These are phyloP conservation scores for Clarias macrocephalus DNA, from an alignment of 2,113 vertebrate species.

Conservation along the genomic window DNA sequence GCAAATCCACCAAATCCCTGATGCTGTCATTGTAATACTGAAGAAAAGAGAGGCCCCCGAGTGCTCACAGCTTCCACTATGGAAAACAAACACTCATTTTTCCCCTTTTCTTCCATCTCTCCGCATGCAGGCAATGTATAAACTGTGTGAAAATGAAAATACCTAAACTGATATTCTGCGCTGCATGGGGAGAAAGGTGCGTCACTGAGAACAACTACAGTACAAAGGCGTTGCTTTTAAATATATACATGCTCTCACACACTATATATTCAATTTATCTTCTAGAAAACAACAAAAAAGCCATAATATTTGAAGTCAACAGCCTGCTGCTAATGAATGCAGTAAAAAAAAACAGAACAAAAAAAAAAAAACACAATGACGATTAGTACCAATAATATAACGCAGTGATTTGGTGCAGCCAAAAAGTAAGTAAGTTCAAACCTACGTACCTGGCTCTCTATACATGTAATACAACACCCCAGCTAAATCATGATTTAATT, in stretches of 20 bases:
- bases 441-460: too few species aligned
- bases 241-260: background rate
- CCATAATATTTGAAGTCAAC: too few species aligned
- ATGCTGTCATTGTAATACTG: slow-evolving; percentile 52
- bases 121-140: slow-evolving; percentile 27
- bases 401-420: background rate
- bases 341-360: too few species aligned
- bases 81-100: slow-evolving; percentile 57
- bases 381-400: background rate
- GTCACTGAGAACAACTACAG: background rate
- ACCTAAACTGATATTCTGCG: background rate
- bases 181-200: background rate
- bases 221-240: background rate
- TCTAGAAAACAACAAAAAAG: background rate
- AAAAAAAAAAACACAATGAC: too few species aligned
- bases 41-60: slow-evolving; percentile 49
- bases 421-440: background rate
- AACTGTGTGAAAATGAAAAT: slow-evolving; percentile 35
- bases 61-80: slow-evolving; percentile 30
- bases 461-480: too few species aligned
- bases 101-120: slow-evolving; percentile 42
- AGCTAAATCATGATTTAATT: too few species aligned
- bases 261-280: background rate
- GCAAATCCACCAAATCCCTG: slow-evolving; percentile 56
- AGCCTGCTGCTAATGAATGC: background rate